Percentiles rank a stretch among this genome's conserved stretches.
These are phyloP conservation scores for Enteromius viviparus DNA, from an alignment of 2,797 vertebrate species.

Conservation along the genomic window DNA sequence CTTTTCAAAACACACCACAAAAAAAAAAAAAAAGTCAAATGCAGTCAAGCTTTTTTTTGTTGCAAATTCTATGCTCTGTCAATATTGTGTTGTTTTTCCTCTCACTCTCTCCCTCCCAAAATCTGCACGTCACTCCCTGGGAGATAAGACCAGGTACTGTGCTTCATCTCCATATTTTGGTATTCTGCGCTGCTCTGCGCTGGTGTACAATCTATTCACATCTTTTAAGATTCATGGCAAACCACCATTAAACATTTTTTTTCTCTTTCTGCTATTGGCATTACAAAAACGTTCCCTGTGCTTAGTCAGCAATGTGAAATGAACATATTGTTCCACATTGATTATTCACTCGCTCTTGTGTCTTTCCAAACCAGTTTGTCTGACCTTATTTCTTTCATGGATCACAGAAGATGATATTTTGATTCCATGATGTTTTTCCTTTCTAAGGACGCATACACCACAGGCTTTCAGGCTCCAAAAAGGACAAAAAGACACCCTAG, in stretches of 20 bases:
- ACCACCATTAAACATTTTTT: constrained; percentile 15
- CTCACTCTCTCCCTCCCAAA: constrained; percentile 23
- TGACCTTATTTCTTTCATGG: neutral
- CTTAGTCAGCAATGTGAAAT: constrained; percentile 1
- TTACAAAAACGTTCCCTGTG: neutral
- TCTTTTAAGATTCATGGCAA: constrained; percentile 28
- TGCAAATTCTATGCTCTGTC: constrained; percentile 18
- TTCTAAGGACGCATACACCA: neutral
- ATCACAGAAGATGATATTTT: neutral
- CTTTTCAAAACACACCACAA: neutral
- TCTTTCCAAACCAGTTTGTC: neutral
- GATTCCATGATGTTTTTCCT: neutral
- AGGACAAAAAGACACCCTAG: neutral
- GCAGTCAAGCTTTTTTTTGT: constrained; percentile 8
- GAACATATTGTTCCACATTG: constrained; percentile 3
- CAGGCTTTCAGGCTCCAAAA: neutral
- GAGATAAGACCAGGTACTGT: constrained; percentile 42
- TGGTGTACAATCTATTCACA: constrained; percentile 23
- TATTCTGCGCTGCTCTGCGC: constrained; percentile 42
- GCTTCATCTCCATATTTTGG: constrained; percentile 45
- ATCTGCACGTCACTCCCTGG: constrained; percentile 51
- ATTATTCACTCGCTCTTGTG: neutral
- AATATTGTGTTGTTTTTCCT: neutral
- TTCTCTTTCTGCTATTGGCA: constrained; percentile 6
- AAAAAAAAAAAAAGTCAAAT: constrained; percentile 10